Evolutionary conservation across 2,888 invertebrate genomes (phyloP).

Genomic region (Adelphocoris suturalis): DNA sequence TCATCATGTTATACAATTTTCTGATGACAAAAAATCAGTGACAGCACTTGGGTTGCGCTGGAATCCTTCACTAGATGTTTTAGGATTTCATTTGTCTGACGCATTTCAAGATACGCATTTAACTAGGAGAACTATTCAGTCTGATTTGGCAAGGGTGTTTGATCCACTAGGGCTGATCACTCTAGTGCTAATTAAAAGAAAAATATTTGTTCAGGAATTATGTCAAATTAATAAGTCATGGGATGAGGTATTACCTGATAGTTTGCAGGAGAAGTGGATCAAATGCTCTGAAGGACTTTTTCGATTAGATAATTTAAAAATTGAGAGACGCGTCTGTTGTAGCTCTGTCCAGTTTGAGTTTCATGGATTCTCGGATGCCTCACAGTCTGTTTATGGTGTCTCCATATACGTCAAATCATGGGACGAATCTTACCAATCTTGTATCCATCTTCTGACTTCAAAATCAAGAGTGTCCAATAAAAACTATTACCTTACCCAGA

Average conservation of each 20-base stretch:
- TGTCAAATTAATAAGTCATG: neutral
- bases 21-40: neutral
- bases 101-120: neutral
- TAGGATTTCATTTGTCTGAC: too few species aligned
- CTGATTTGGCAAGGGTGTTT: too few species aligned
- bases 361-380: neutral
- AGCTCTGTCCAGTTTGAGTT: neutral
- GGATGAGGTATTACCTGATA: neutral
- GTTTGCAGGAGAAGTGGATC: neutral
- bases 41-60: neutral
- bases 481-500: neutral
- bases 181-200: neutral
- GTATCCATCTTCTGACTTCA: neutral
- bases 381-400: neutral
- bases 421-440: neutral
- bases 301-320: neutral
- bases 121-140: too few species aligned
- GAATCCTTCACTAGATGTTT: neutral
- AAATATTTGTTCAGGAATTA: neutral
- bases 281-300: neutral
- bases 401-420: neutral
- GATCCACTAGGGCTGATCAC: neutral
- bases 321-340: neutral
- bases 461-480: neutral
- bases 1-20: neutral